These are phyloP conservation scores for Anaspis maculata DNA, from an alignment of 2,888 invertebrate species.

Conservation along the genomic window DNA sequence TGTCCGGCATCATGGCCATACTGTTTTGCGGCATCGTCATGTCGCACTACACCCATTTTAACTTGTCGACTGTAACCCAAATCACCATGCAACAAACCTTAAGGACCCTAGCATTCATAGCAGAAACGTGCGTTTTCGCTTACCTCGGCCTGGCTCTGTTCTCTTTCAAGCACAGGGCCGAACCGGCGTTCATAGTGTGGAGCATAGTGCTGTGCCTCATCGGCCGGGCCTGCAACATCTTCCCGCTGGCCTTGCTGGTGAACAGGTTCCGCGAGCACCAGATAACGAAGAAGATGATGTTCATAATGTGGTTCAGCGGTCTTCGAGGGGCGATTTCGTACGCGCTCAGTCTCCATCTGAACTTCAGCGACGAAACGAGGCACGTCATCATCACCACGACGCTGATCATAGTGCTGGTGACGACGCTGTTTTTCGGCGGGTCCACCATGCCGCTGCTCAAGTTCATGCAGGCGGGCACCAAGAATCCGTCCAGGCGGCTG, in stretches of 20 bases:
- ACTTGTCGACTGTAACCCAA: conserved; percentile 95
- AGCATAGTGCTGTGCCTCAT: conserved; percentile 85
- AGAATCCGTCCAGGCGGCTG: conserved; percentile 48
- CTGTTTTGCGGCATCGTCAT: conserved; percentile 98
- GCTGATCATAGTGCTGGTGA: conserved; percentile 93
- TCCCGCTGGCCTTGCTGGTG: conserved; percentile 85
- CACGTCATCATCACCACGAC: conserved; percentile 97
- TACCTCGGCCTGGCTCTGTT: conserved; percentile 91
- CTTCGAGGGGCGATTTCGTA: conserved; percentile 96
- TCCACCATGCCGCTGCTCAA: conserved; percentile 96
- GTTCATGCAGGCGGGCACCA: conserved; percentile 63
- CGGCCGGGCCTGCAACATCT: conserved; percentile 94
- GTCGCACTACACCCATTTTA: conserved; percentile 99
- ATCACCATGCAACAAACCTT: conserved; percentile 99
- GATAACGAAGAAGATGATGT: conserved; percentile 97
- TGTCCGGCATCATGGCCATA: conserved; percentile 95
- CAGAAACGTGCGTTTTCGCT: conserved; percentile 98
- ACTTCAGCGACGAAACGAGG: conserved; percentile 87
- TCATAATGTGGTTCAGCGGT: conserved; percentile 99
- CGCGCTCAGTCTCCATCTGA: conserved; percentile 90
- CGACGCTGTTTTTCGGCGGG: conserved; percentile 91
- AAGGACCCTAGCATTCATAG: conserved; percentile 93
- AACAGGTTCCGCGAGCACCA: conserved; percentile 96
- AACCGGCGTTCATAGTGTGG: conserved; percentile 89
- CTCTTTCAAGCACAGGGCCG: conserved; percentile 90